Evolutionary conservation across 2,888 invertebrate genomes (phyloP).

Genomic region (Sabatieria punctata): DNA sequence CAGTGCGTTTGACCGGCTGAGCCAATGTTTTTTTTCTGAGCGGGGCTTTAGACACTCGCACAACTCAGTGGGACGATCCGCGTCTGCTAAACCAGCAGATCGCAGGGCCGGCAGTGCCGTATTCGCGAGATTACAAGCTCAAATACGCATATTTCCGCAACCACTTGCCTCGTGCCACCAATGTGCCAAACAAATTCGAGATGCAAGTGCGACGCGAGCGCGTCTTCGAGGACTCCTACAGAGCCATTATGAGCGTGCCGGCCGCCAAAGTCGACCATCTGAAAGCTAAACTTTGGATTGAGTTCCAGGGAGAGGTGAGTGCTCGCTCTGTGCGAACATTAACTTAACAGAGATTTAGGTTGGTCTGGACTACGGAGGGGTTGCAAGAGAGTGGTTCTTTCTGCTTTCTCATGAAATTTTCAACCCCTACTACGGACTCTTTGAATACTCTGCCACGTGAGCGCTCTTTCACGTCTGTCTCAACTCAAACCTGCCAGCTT

Average conservation of each 20-base stretch:
- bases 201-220: conserved; percentile 70
- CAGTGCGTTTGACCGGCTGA: conserved; percentile 48
- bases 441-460: conserved; percentile 97
- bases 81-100: conserved; percentile 59
- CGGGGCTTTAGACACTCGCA: conserved; percentile 56
- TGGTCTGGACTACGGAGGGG: conserved; percentile 84
- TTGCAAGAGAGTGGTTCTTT: conserved; percentile 97
- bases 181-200: conserved; percentile 93
- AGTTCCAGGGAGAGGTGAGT: conserved; percentile 81
- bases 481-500: conserved; percentile 6
- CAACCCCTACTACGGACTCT: conserved; percentile 96
- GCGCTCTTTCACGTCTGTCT: conserved; percentile 30
- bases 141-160: conserved; percentile 97
- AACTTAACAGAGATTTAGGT: not conserved
- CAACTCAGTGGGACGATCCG: conserved; percentile 99
- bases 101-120: conserved; percentile 92
- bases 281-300: conserved; percentile 94
- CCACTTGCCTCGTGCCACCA: conserved; percentile 82
- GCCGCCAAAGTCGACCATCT: conserved; percentile 51
- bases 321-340: not conserved
- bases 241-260: conserved; percentile 68
- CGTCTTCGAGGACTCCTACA: conserved; percentile 89
- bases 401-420: conserved; percentile 97
- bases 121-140: conserved; percentile 92
- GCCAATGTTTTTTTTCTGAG: not conserved